Conservation (phyloP, 2,888 invertebrate species). For the Salticus scenicus region DNA sequence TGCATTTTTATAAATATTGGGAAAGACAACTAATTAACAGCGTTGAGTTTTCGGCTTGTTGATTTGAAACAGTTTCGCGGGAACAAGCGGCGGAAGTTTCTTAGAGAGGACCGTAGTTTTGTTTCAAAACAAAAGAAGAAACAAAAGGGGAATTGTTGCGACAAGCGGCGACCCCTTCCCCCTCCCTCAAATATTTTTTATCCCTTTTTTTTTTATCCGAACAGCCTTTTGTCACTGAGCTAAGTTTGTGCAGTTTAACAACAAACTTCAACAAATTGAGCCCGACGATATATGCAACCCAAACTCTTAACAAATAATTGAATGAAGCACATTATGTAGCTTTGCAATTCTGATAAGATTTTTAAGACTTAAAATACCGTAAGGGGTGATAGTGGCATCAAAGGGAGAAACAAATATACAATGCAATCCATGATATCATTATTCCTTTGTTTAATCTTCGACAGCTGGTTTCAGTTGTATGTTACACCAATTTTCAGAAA, state of each 20-base stretch:
- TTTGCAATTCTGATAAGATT: neutral
- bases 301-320: neutral
- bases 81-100: slow-evolving; percentile 67
- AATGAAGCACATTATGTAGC: neutral
- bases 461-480: neutral
- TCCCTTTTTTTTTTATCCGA: slow-evolving; percentile 26
- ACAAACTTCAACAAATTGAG: slow-evolving; percentile 23
- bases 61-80: slow-evolving; percentile 67
- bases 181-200: neutral
- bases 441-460: neutral
- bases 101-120: slow-evolving; percentile 57
- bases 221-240: slow-evolving; percentile 39
- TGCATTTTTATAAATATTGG: slow-evolving; percentile 69
- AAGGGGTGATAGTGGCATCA: neutral
- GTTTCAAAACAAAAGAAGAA: slow-evolving; percentile 61
- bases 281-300: neutral
- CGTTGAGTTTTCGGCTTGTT: slow-evolving; percentile 65
- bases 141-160: slow-evolving; percentile 56
- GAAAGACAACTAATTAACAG: slow-evolving; percentile 69
- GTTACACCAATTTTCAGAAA: no score
- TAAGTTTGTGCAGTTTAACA: slow-evolving; percentile 21
- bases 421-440: neutral
- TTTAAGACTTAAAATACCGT: neutral
- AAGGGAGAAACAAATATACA: neutral
- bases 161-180: slow-evolving; percentile 33